These are phyloP conservation scores for Drosophila saltans DNA, from an alignment of 1,140 invertebrate genomes.

Conservation along the genomic window DNA sequence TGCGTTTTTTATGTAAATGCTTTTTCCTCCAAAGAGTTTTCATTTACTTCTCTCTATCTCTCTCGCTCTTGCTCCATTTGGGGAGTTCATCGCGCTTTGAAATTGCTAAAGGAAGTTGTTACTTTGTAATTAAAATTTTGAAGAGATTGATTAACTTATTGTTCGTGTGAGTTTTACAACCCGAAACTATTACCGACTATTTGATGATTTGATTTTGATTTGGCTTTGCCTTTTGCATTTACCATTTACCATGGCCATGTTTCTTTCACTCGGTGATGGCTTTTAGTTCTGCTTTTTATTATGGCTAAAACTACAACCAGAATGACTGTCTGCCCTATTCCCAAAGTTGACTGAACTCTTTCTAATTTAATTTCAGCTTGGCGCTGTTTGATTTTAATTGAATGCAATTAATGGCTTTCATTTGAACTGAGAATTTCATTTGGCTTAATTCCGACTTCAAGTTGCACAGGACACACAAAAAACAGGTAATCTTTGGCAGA, in stretches of 20 bases:
- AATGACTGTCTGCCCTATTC: conserved; percentile 1
- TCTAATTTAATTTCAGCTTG: conserved; percentile 43
- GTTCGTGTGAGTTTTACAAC: conserved; percentile 79
- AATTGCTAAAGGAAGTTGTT: conserved; percentile 81
- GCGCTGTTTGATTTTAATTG: conserved; percentile 60
- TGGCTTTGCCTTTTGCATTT: conserved; percentile 15
- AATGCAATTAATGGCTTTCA: conserved; percentile 65
- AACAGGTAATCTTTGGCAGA: neutral
- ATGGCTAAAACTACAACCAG: conserved; percentile 19
- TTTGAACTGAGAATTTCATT: conserved; percentile 43
- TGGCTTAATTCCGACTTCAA: neutral
- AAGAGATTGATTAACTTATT: conserved; percentile 79
- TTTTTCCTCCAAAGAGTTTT: conserved; percentile 10
- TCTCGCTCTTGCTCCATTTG: neutral
- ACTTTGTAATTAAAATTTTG: conserved; percentile 80
- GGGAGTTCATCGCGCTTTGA: conserved; percentile 75
- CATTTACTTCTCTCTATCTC: neutral
- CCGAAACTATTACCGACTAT: conserved; percentile 73
- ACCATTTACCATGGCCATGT: conserved; percentile 9
- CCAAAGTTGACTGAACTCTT: conserved; percentile 60
- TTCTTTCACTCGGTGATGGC: conserved; percentile 29
- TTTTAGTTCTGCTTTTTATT: conserved; percentile 39
- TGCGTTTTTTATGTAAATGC: conserved; percentile 74
- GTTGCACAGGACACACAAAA: neutral
- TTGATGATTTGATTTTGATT: conserved; percentile 72